Conservation (phyloP, 2,888 invertebrate genomes). For the Sylvicola fuscatus region DNA sequence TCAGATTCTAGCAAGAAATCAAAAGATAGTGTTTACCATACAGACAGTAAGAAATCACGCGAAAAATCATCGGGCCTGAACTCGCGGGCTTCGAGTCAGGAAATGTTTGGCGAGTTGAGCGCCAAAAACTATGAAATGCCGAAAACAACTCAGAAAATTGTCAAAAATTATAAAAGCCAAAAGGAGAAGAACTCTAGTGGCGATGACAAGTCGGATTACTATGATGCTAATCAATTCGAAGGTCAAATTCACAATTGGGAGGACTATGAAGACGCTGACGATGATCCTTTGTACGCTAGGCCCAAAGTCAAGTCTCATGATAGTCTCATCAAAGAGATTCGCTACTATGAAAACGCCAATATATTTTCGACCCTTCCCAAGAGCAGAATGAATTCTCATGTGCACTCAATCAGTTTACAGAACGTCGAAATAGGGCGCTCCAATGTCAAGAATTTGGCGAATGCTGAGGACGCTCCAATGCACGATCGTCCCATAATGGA, state of each 20-base stretch:
- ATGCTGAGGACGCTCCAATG: constrained; percentile 17
- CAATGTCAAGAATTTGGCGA: not conserved
- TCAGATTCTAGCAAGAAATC: constrained; percentile 45
- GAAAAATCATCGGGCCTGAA: constrained; percentile 33
- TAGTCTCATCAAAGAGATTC: constrained; percentile 36
- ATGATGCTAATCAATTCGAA: constrained; percentile 35
- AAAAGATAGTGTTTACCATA: constrained; percentile 39
- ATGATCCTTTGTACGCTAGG: constrained; percentile 12
- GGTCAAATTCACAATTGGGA: constrained; percentile 7
- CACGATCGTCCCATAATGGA: constrained; percentile 3
- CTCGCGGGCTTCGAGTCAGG: constrained; percentile 42
- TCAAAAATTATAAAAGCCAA: constrained; percentile 19
- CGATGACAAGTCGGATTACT: constrained; percentile 50
- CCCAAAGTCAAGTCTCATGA: constrained; percentile 36
- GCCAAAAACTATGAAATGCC: constrained; percentile 30
- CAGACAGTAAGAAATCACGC: constrained; percentile 42
- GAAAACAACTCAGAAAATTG: constrained; percentile 24
- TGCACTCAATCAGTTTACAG: constrained; percentile 46
- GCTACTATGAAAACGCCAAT: constrained; percentile 18
- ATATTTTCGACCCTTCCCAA: constrained; percentile 33
- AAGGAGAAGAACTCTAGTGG: constrained; percentile 43
- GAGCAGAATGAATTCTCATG: constrained; percentile 33
- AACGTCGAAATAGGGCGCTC: constrained; percentile 48
- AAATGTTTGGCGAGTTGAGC: constrained; percentile 16
- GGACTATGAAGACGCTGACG: constrained; percentile 11